A percentile compares a stretch with the other conserved stretches of the same genome.
Evolutionary conservation across 2,113 vertebrate species (phyloP).

Genomic region (zebrafish (Danio rerio)): DNA sequence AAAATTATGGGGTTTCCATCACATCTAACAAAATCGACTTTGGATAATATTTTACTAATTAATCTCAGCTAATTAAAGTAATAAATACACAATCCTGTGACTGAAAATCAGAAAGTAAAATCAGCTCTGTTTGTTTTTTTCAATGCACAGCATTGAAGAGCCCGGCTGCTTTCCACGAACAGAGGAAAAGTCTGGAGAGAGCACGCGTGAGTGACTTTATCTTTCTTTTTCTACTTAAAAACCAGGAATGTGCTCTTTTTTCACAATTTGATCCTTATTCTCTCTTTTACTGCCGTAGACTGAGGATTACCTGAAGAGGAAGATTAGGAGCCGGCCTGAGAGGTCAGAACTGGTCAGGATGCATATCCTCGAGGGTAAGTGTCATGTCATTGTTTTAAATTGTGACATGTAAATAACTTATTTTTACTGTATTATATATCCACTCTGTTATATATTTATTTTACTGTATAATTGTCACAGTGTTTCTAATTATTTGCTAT

Average conservation of each 20-base stretch:
- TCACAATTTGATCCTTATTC: neutral
- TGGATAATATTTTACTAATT: neutral
- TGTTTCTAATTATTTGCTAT: too few relatives aligned
- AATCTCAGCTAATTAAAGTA: neutral
- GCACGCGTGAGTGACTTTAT: conserved; percentile 72
- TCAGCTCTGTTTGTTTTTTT: conserved; percentile 64
- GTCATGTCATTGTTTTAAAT: neutral
- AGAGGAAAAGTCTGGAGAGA: conserved; percentile 79
- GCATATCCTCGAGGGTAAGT: conserved; percentile 97
- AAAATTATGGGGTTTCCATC: neutral
- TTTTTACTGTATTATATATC: neutral
- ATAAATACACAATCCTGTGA: neutral
- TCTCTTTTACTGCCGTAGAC: conserved; percentile 75
- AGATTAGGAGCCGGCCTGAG: conserved; percentile 93
- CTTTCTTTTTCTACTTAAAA: neutral
- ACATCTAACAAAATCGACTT: neutral
- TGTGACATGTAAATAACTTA: neutral
- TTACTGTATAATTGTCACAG: too few relatives aligned
- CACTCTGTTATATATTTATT: too few relatives aligned
- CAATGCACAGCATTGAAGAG: conserved; percentile 87
- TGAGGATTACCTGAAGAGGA: conserved; percentile 96
- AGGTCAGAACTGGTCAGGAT: conserved; percentile 96
- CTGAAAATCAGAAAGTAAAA: neutral
- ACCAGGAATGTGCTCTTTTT: neutral
- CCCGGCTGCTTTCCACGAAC: conserved; percentile 87